These are phyloP conservation scores for Neoscelio sp. DNA, from an alignment of 2,888 invertebrate species.

Conservation along the genomic window DNA sequence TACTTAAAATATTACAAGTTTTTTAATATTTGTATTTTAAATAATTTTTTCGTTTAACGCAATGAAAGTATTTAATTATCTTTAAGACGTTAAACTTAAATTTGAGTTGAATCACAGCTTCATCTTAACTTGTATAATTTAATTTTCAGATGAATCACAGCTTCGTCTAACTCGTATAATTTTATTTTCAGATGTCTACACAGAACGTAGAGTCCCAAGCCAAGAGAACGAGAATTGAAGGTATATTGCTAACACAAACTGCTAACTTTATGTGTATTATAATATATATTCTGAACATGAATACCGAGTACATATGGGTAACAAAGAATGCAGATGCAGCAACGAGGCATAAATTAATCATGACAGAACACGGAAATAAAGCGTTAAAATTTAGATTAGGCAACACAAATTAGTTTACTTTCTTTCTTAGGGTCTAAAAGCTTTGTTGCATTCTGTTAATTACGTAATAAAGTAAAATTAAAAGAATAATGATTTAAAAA, in stretches of 20 bases:
- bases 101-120: no score
- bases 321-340: slow-evolving; percentile 69
- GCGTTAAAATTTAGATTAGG: slow-evolving; percentile 57
- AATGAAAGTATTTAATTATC: no score
- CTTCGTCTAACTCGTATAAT: no score
- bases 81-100: no score
- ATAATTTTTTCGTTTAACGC: no score
- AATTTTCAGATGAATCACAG: no score
- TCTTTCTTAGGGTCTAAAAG: slow-evolving; percentile 25
- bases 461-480: slow-evolving; percentile 33
- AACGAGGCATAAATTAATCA: slow-evolving; percentile 62
- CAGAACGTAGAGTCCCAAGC: slow-evolving; percentile 77
- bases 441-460: slow-evolving; percentile 51
- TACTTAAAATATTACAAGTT: no score
- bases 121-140: no score
- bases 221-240: slow-evolving; percentile 80
- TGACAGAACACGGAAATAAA: slow-evolving; percentile 63
- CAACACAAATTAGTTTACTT: slow-evolving; percentile 51
- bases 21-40: no score
- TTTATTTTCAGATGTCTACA: slow-evolving; percentile 75
- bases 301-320: slow-evolving; percentile 71
- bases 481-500: slow-evolving; percentile 25
- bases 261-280: slow-evolving; percentile 10
- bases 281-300: slow-evolving; percentile 56
- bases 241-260: slow-evolving; percentile 79